These are phyloP conservation scores for Oreotrochilus melanogaster DNA, from an alignment of 2,113 vertebrate species.

Conservation along the genomic window DNA sequence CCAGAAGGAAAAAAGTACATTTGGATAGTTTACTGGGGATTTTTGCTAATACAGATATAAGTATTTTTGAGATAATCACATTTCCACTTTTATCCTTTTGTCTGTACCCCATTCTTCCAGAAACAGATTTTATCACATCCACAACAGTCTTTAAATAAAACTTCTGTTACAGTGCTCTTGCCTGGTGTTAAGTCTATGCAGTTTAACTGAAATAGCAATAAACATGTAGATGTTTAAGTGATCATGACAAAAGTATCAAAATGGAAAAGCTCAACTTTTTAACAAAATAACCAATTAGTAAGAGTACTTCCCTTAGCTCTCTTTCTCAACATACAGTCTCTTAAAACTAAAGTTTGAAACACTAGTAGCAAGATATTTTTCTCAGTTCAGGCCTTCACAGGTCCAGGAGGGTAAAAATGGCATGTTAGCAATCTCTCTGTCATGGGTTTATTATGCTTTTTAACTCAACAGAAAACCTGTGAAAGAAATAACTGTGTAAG, in stretches of 20 bases:
- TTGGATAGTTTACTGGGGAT: not conserved
- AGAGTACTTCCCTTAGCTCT: not conserved
- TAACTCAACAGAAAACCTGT: not conserved
- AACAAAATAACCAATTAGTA: not conserved
- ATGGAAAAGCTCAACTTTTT: not conserved
- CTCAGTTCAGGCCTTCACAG: not conserved
- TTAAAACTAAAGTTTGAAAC: not conserved
- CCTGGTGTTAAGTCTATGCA: not conserved
- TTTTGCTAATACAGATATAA: constrained; percentile 28
- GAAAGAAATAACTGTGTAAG: not conserved
- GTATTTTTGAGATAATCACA: not conserved
- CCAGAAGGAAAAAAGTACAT: not conserved
- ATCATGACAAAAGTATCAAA: not conserved
- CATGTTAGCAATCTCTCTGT: not conserved
- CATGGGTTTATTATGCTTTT: not conserved
- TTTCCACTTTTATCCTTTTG: not conserved
- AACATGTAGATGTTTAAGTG: not conserved
- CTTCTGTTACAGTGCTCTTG: not conserved
- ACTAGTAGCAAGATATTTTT: not conserved
- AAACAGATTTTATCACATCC: not conserved
- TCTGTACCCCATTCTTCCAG: not conserved
- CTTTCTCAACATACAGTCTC: not conserved
- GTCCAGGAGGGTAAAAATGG: not conserved
- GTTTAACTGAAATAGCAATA: not conserved
- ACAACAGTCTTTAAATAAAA: not conserved